Evolutionary conservation across 2,113 vertebrate genomes (phyloP).

Genomic region (Nerophis ophidion): DNA sequence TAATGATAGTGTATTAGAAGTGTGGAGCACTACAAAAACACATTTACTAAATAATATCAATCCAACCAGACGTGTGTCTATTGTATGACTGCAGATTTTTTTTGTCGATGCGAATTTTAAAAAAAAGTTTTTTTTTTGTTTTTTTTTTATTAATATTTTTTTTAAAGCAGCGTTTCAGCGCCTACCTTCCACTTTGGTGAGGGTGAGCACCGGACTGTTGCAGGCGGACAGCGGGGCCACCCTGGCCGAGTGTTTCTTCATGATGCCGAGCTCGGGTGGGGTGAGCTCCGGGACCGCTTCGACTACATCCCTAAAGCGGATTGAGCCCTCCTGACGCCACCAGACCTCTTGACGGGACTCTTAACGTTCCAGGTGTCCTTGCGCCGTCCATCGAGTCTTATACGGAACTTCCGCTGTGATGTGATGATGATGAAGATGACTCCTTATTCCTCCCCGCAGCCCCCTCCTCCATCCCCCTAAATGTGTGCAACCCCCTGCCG

Average conservation of each 20-base stretch:
- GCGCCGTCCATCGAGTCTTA: conserved; percentile 39
- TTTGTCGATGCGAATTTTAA: no score
- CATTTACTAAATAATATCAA: no score
- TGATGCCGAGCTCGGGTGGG: conserved; percentile 78
- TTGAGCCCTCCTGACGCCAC: conserved; percentile 56
- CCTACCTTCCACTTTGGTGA: conserved; percentile 96
- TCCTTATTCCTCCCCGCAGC: not conserved
- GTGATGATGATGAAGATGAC: not conserved
- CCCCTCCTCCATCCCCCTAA: conserved; percentile 47
- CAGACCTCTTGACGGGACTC: conserved; percentile 56
- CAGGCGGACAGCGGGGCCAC: conserved; percentile 94
- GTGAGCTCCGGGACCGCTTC: conserved; percentile 71
- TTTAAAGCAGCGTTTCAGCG: no score
- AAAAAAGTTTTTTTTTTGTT: no score
- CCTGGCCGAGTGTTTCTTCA: conserved; percentile 96
- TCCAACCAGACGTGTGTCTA: no score
- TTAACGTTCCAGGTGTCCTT: conserved; percentile 32
- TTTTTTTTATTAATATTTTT: no score
- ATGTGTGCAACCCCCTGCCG: conserved; percentile 48
- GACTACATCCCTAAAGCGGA: conserved; percentile 84
- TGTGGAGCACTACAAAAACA: no score
- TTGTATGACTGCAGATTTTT: no score
- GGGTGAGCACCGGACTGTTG: conserved; percentile 93
- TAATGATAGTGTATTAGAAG: no score
- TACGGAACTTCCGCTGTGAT: conserved; percentile 11